These are phyloP conservation scores for Oryctolagus cuniculus DNA, from an alignment of 2,113 vertebrate genomes.

Conservation along the genomic window mOryCun1.1 NC_091436.1:113796001-113796500, in stretches of 20 bases:
- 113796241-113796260: background rate
- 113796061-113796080: background rate
- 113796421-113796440: background rate
- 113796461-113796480: background rate
- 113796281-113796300: background rate
- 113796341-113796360: background rate
- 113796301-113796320: background rate
- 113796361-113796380: background rate
- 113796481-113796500: background rate
- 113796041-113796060: conserved; percentile 42
- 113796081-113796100: conserved; percentile 40
- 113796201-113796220: background rate
- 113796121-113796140: conserved; percentile 62
- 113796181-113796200: background rate
- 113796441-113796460: background rate
- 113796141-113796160: background rate
- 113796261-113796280: background rate
- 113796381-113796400: no score
- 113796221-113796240: background rate
- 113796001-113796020: conserved; percentile 34
- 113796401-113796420: background rate
- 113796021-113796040: conserved; percentile 66
- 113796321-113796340: background rate
- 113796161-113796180: conserved; percentile 26
- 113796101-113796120: conserved; percentile 12